Evolutionary conservation across 2,113 vertebrate species (phyloP).

Genomic region (Oxyura jamaicensis): DNA sequence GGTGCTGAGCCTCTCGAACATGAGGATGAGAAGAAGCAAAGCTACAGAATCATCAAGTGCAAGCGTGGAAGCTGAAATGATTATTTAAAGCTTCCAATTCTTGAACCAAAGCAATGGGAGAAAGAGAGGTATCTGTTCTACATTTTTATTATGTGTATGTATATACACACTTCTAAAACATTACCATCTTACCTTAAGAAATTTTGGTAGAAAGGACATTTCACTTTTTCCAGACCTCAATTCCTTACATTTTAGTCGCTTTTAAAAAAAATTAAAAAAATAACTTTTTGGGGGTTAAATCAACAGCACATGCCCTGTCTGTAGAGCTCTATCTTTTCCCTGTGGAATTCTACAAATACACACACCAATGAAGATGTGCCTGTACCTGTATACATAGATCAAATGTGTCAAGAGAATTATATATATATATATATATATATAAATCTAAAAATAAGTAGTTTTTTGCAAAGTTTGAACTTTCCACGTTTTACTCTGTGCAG

Average conservation of each 20-base stretch:
- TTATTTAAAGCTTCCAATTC: not conserved
- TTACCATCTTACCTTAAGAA: not conserved
- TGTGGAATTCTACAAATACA: not conserved
- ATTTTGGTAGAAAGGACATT: not conserved
- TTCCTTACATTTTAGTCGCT: not conserved
- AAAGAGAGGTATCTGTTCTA: not conserved
- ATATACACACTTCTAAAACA: not conserved
- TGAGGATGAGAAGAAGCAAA: not conserved
- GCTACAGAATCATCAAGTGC: not conserved
- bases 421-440: fast-evolving
- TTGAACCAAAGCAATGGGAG: not conserved
- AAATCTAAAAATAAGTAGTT: not conserved
- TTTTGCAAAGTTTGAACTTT: not conserved
- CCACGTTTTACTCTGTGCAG: not conserved
- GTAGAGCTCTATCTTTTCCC: not conserved
- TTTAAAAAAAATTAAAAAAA: not conserved
- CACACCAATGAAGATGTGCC: not conserved
- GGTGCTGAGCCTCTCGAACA: not conserved
- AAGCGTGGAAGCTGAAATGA: not conserved
- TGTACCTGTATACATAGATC: not conserved
- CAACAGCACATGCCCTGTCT: not conserved
- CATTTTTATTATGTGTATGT: no score
- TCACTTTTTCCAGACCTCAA: not conserved
- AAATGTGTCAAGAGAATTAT: not conserved
- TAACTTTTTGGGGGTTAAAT: not conserved